Conservation (phyloP, 1,140 invertebrate species). For the Steinernema feltiae region DNA sequence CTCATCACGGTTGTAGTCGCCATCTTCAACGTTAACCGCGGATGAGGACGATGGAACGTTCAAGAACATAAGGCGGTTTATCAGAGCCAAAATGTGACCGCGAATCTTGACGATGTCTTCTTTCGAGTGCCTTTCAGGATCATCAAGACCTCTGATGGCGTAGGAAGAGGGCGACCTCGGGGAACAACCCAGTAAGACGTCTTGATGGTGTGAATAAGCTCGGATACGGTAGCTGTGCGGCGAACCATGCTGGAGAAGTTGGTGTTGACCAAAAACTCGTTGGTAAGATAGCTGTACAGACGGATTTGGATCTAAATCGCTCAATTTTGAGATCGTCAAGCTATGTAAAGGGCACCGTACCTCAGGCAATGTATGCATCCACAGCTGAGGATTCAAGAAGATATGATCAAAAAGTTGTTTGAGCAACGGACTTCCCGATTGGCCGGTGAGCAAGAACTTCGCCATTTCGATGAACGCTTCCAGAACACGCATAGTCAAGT, state of each 20-base stretch:
- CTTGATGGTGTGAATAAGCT: constrained; percentile 95
- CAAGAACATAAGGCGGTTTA: constrained; percentile 72
- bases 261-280: constrained; percentile 91
- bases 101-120: constrained; percentile 44
- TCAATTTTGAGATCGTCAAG: constrained; percentile 15
- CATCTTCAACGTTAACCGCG: constrained; percentile 24
- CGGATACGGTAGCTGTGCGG: constrained; percentile 88
- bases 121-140: neutral
- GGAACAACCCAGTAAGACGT: constrained; percentile 98
- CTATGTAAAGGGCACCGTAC: constrained; percentile 24
- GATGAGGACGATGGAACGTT: neutral
- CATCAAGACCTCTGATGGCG: neutral
- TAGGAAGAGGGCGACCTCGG: constrained; percentile 70
- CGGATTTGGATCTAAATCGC: constrained; percentile 70
- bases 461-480: constrained; percentile 65
- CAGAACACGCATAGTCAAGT: constrained; percentile 47
- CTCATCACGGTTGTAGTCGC: constrained; percentile 73
- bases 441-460: constrained; percentile 87
- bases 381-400: constrained; percentile 93
- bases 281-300: constrained; percentile 91
- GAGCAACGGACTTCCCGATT: constrained; percentile 82
- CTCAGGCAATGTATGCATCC: constrained; percentile 76
- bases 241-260: constrained; percentile 95
- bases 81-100: constrained; percentile 83
- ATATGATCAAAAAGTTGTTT: constrained; percentile 98